Percentiles rank a stretch among this genome's conserved stretches.
These are phyloP conservation scores for Myzus persicae DNA, from an alignment of 1,140 invertebrate species.

Conservation along the genomic window DNA sequence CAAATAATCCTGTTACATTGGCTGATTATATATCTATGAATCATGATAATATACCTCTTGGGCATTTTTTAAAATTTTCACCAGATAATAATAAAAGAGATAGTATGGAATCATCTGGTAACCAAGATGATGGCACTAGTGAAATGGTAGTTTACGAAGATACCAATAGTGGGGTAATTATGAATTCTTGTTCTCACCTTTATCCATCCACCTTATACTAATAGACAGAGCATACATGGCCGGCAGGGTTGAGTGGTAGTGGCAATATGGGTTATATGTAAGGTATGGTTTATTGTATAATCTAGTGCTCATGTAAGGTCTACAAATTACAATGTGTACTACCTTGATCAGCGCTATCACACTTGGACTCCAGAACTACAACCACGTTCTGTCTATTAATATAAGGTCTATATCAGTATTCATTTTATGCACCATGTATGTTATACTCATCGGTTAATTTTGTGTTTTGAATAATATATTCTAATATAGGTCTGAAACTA, in stretches of 20 bases:
- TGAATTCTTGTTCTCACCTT: not conserved
- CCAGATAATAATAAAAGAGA: conserved; percentile 80
- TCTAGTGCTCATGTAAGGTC: too few species aligned
- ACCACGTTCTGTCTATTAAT: too few species aligned
- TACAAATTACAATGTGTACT: too few species aligned
- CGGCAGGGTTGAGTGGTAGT: too few species aligned
- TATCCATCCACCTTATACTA: too few species aligned
- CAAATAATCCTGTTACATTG: conserved; percentile 70
- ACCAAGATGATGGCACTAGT: conserved; percentile 32
- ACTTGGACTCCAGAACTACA: too few species aligned
- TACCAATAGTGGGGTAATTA: conserved; percentile 41
- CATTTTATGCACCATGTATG: not conserved
- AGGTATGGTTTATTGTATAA: too few species aligned
- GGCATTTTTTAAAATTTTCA: conserved; percentile 84
- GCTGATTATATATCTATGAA: conserved; percentile 78
- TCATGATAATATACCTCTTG: conserved; percentile 65
- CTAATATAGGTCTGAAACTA: not conserved
- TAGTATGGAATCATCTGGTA: conserved; percentile 62
- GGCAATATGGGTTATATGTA: too few species aligned
- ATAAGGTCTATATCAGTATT: not conserved
- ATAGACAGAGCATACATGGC: too few species aligned
- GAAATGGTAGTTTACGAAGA: conserved; percentile 51
- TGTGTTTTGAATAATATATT: not conserved
- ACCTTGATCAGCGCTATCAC: too few species aligned
- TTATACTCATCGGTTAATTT: not conserved